These are phyloP conservation scores for Lepisosteus oculatus DNA, from an alignment of 2,113 vertebrate genomes.

Conservation along the genomic window DNA sequence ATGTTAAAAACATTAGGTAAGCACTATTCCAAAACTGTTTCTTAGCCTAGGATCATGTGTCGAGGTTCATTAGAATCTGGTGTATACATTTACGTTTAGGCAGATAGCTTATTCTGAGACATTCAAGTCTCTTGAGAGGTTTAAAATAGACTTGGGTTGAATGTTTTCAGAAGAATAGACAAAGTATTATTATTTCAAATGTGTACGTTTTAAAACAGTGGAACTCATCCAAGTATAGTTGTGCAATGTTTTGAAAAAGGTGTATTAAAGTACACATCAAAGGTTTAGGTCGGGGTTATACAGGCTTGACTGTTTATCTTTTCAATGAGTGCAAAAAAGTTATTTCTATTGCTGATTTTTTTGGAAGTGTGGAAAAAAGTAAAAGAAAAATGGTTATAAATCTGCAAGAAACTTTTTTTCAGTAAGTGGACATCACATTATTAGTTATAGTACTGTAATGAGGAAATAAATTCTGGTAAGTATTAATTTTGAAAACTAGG, in stretches of 20 bases:
- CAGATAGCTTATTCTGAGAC: slow-evolving; percentile 45
- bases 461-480: no score
- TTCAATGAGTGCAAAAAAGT: slow-evolving; percentile 10
- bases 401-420: no score
- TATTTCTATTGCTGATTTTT: slow-evolving; percentile 32
- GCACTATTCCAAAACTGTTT: slow-evolving; percentile 59
- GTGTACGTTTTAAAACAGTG: slow-evolving; percentile 19
- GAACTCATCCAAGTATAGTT: slow-evolving; percentile 29
- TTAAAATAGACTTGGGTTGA: slow-evolving; percentile 45
- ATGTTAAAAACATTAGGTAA: slow-evolving; percentile 75
- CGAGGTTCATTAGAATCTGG: slow-evolving; percentile 65
- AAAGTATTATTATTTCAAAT: slow-evolving; percentile 51
- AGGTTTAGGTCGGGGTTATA: slow-evolving; percentile 1
- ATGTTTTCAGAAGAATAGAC: slow-evolving; percentile 54
- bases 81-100: slow-evolving; percentile 51
- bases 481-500: no score
- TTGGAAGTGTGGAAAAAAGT: slow-evolving; percentile 15
- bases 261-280: slow-evolving; percentile 33
- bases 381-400: background rate
- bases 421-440: no score
- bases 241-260: slow-evolving; percentile 34
- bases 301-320: slow-evolving; percentile 35
- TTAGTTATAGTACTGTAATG: no score
- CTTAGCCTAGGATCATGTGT: slow-evolving; percentile 59
- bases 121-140: slow-evolving; percentile 38